Percentiles rank a stretch among this genome's conserved stretches.
Evolutionary conservation across 2,888 invertebrate genomes (phyloP).

Genomic region (Pollenia amentaria): DNA sequence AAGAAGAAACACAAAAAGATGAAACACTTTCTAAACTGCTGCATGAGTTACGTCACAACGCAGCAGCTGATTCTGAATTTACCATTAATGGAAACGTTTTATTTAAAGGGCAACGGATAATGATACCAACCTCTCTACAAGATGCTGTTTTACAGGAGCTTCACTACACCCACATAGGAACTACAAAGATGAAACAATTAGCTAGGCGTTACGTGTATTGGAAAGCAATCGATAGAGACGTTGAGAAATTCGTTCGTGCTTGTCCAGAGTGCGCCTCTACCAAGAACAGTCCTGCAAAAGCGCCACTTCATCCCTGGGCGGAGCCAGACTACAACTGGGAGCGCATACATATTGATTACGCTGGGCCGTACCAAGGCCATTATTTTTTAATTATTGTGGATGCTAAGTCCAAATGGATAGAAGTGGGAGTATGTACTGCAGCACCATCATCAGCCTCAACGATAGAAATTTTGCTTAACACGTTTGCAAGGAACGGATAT

Average conservation of each 20-base stretch:
- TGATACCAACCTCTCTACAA: no score
- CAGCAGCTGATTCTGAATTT: not conserved
- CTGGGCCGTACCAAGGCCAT: slow-evolving; percentile 23
- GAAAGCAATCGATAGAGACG: slow-evolving; percentile 77
- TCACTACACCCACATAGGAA: slow-evolving; percentile 76
- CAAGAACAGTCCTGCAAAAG: slow-evolving; percentile 41
- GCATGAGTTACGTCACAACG: not conserved
- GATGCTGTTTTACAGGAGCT: no score
- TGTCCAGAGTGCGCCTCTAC: slow-evolving; percentile 74
- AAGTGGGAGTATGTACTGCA: slow-evolving; percentile 21
- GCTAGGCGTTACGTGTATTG: slow-evolving; percentile 77
- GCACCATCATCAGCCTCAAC: slow-evolving; percentile 61
- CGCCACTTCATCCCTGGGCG: slow-evolving; percentile 54
- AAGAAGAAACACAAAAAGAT: slow-evolving; percentile 2
- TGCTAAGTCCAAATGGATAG: slow-evolving; percentile 54
- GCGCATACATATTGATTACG: slow-evolving; percentile 30
- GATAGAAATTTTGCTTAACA: slow-evolving; percentile 56
- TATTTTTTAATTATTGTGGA: slow-evolving; percentile 35
- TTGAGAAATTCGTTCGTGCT: slow-evolving; percentile 75
- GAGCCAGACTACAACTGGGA: slow-evolving; percentile 37
- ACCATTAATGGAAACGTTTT: not conserved
- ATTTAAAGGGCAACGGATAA: not conserved
- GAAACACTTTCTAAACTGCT: slow-evolving; percentile 8
- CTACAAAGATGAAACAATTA: slow-evolving; percentile 78
- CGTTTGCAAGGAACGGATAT: slow-evolving; percentile 54